A percentile compares a stretch with the other conserved stretches of the same genome.
phyloP scores from a whole-genome alignment of 1,140 invertebrate species.

The Macrotrachela quadricornifera region DNA sequence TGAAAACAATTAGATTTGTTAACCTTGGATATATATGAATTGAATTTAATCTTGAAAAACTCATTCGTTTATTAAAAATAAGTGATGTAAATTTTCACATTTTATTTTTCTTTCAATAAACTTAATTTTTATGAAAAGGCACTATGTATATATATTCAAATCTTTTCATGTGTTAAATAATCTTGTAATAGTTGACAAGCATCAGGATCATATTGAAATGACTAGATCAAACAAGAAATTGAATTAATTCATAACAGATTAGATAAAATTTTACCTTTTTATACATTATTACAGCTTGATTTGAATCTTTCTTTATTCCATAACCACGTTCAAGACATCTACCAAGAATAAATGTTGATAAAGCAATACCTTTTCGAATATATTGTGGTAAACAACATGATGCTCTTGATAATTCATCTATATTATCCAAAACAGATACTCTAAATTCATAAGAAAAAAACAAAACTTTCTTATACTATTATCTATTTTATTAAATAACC shows the following conservation, averaged over 20 bases:
- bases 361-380: slow-evolving; percentile 24
- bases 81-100: too few species aligned
- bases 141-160: slow-evolving; percentile 13
- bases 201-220: slow-evolving; percentile 21
- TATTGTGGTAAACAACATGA: slow-evolving; percentile 23
- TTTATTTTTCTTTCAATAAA: too few species aligned
- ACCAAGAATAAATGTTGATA: slow-evolving; percentile 27
- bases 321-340: slow-evolving; percentile 20
- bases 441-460: slow-evolving; percentile 11
- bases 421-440: slow-evolving; percentile 17
- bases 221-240: slow-evolving; percentile 12
- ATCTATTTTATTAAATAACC: slow-evolving; percentile 13
- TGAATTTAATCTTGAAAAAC: too few species aligned
- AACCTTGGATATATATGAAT: too few species aligned
- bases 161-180: slow-evolving; percentile 20
- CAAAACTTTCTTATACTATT: not conserved
- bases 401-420: slow-evolving; percentile 18
- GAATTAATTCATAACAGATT: not conserved
- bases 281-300: slow-evolving; percentile 15
- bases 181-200: slow-evolving; percentile 21
- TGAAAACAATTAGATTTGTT: too few species aligned
- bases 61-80: too few species aligned
- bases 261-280: not conserved
- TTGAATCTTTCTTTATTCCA: slow-evolving; percentile 21
- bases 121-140: too few species aligned